These are phyloP conservation scores for Lichenostomus cassidix DNA, from an alignment of 2,113 vertebrate genomes.

Conservation along the genomic window DNA sequence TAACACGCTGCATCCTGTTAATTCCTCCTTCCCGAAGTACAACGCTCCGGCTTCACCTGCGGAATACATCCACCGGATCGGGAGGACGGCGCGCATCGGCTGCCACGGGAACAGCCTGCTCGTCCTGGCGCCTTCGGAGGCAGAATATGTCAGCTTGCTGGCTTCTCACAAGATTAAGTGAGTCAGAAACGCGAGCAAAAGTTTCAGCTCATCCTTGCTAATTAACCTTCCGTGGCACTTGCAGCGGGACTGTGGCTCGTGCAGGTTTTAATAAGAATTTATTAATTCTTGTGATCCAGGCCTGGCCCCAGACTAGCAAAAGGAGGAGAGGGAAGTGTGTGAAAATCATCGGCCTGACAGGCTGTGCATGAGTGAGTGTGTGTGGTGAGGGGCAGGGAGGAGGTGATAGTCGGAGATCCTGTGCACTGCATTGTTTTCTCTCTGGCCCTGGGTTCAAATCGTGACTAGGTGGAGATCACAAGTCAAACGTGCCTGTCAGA, in stretches of 20 bases:
- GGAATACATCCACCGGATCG: constrained; percentile 92
- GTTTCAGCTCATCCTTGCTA: constrained; percentile 73
- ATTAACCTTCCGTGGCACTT: constrained; percentile 76
- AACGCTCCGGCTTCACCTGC: constrained; percentile 83
- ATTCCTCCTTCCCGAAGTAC: constrained; percentile 76
- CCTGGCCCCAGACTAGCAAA: constrained; percentile 66
- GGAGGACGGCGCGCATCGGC: constrained; percentile 93
- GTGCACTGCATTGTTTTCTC: background rate
- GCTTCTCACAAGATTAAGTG: constrained; percentile 96
- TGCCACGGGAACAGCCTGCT: constrained; percentile 88
- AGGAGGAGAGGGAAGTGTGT: constrained; percentile 53
- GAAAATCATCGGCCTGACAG: constrained; percentile 54
- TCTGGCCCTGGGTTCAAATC: background rate
- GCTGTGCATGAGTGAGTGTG: background rate
- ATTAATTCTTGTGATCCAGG: constrained; percentile 75
- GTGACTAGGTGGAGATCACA: background rate
- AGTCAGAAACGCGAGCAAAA: constrained; percentile 76
- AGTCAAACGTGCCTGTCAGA: constrained; percentile 48
- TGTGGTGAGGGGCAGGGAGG: background rate
- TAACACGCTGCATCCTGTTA: constrained; percentile 50
- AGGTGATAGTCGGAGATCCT: background rate
- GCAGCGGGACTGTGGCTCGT: constrained; percentile 58
- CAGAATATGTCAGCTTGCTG: constrained; percentile 85
- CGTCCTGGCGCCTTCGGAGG: constrained; percentile 91
- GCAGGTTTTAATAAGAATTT: constrained; percentile 71